Conservation (phyloP, 2,113 vertebrate species). For the Mormyrus lacerda region DNA sequence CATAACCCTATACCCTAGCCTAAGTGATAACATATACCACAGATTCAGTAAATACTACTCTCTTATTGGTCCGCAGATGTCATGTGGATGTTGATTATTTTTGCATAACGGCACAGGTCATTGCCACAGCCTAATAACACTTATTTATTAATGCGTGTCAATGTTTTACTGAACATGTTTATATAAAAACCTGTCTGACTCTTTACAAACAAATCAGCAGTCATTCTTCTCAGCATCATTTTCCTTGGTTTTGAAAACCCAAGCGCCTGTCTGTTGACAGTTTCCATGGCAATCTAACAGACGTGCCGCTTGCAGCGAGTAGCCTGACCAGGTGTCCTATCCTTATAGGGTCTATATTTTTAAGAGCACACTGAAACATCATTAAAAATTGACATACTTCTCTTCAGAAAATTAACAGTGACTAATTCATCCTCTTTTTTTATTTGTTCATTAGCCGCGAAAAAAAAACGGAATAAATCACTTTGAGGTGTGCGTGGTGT, state of each 20-base stretch:
- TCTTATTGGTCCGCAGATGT: neutral
- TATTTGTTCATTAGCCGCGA: neutral
- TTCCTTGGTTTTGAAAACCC: neutral
- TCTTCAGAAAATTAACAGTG: neutral
- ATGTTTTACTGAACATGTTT: neutral
- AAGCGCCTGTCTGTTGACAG: neutral
- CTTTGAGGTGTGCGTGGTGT: neutral
- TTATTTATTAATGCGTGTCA: neutral
- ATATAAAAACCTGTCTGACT: neutral
- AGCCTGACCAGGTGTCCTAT: neutral
- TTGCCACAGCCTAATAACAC: neutral
- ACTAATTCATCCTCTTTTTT: neutral
- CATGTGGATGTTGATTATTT: neutral
- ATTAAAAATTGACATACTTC: neutral
- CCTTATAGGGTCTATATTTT: neutral
- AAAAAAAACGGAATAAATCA: neutral
- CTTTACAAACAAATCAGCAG: neutral
- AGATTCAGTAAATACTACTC: neutral
- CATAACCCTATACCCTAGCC: neutral
- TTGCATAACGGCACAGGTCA: neutral
- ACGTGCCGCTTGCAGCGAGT: neutral
- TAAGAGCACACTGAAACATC: neutral
- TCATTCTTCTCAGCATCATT: neutral
- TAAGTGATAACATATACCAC: neutral
- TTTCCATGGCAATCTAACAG: neutral